Conservation (phyloP, 2,113 vertebrate genomes). For the Menidia beryllina region DNA sequence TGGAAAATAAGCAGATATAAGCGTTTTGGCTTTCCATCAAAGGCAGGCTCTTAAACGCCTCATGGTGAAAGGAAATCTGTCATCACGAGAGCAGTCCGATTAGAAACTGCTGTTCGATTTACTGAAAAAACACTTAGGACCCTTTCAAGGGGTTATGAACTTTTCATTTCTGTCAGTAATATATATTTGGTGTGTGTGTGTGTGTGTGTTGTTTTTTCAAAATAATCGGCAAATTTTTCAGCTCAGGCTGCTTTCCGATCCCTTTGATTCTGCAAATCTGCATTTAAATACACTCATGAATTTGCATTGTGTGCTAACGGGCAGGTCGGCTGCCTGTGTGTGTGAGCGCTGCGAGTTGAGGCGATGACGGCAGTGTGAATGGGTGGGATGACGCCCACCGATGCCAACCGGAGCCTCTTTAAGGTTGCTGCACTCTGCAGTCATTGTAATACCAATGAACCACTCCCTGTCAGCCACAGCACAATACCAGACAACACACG, state of each 20-base stretch:
- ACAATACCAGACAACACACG: constrained; percentile 37
- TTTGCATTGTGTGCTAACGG: constrained; percentile 1
- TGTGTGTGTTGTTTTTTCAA: background rate
- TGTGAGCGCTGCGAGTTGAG: background rate
- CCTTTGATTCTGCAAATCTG: background rate
- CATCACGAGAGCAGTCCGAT: constrained; percentile 56
- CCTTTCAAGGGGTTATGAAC: constrained; percentile 14
- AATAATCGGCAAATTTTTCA: background rate
- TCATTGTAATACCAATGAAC: constrained; percentile 65
- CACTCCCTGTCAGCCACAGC: constrained; percentile 68
- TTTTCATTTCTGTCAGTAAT: constrained; percentile 42
- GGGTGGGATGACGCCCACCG: constrained; percentile 39
- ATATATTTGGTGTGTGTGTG: background rate
- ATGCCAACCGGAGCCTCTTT: constrained; percentile 57
- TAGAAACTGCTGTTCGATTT: constrained; percentile 57
- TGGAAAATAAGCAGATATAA: constrained; percentile 20
- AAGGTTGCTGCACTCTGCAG: constrained; percentile 57
- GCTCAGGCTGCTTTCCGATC: background rate
- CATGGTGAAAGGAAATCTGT: constrained; percentile 47
- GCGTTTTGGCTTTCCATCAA: constrained; percentile 27
- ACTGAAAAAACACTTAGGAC: constrained; percentile 38
- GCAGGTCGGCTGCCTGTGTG: background rate
- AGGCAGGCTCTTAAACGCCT: constrained; percentile 25
- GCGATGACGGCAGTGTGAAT: constrained; percentile 7
- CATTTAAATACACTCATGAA: background rate